Percentiles rank a stretch among this genome's conserved stretches.
Evolutionary conservation across 2,113 vertebrate species (phyloP).

Genomic region (Todiramphus chloris): DNA sequence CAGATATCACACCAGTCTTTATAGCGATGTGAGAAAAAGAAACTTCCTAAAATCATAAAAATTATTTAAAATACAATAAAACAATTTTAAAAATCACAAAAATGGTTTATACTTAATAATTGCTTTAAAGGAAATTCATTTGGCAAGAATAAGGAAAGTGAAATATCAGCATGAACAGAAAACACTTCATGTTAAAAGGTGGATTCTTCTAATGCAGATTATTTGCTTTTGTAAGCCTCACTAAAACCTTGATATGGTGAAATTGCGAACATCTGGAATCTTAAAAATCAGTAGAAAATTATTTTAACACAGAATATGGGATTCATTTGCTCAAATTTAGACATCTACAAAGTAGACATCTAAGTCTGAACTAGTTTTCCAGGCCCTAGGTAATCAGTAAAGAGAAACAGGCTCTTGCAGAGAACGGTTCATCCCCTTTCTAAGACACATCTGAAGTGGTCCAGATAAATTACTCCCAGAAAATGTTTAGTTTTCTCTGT

Average conservation of each 20-base stretch:
- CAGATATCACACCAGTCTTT: background rate
- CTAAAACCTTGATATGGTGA: background rate
- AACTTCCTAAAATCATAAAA: background rate
- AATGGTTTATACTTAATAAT: background rate
- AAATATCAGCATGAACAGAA: background rate
- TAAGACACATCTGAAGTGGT: background rate
- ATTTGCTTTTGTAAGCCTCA: conserved; percentile 24
- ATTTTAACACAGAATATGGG: conserved; percentile 11
- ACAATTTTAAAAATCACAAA: background rate
- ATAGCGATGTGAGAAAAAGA: background rate
- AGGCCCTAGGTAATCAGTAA: conserved; percentile 20
- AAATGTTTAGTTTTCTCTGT: conserved; percentile 24
- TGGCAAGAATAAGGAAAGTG: background rate
- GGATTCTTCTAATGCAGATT: background rate
- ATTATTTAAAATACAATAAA: background rate
- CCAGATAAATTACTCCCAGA: background rate
- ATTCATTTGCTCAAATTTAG: conserved; percentile 39
- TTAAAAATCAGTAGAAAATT: conserved; percentile 28
- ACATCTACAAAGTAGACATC: background rate
- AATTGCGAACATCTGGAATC: conserved; percentile 41
- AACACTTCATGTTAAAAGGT: background rate
- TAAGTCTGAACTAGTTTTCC: conserved; percentile 14
- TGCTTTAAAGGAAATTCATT: background rate
- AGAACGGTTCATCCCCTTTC: background rate
- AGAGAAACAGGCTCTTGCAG: conserved; percentile 15